These are phyloP conservation scores for Pardalotus punctatus DNA, from an alignment of 2,113 vertebrate genomes.

Conservation along the genomic window DNA sequence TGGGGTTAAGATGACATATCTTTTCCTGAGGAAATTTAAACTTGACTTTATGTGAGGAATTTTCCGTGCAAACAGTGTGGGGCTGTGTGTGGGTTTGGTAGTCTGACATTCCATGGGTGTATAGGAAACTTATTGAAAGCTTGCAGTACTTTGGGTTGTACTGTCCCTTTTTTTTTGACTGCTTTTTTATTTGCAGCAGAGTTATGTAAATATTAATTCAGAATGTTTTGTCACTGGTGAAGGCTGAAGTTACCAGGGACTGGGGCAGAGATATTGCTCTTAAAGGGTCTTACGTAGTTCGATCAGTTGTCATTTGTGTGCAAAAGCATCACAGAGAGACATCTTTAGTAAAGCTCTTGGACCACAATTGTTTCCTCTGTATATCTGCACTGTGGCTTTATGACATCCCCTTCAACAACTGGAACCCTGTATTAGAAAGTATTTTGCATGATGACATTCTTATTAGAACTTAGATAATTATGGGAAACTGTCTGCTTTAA, in stretches of 20 bases:
- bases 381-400: neutral
- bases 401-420: neutral
- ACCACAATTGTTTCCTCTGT: neutral
- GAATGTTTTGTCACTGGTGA: neutral
- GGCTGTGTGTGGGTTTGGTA: neutral
- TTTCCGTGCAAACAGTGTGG: neutral
- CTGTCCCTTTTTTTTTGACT: neutral
- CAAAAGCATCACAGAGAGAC: neutral
- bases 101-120: neutral
- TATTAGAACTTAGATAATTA: neutral
- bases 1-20: conserved; percentile 30
- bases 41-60: conserved; percentile 4
- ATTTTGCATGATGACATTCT: neutral
- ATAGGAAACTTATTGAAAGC: conserved; percentile 1
- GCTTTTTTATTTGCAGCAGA: neutral
- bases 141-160: neutral
- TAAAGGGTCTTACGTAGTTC: fast-evolving
- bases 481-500: neutral
- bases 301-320: neutral
- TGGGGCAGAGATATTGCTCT: fast-evolving
- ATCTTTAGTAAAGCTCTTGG: neutral
- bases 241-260: neutral
- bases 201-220: neutral
- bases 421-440: neutral
- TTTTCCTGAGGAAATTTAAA: conserved; percentile 56